These are phyloP conservation scores for Parazoanthus atlanticus DNA, from an alignment of 92 coral and sea anemone species.

Conservation along the genomic window DNA sequence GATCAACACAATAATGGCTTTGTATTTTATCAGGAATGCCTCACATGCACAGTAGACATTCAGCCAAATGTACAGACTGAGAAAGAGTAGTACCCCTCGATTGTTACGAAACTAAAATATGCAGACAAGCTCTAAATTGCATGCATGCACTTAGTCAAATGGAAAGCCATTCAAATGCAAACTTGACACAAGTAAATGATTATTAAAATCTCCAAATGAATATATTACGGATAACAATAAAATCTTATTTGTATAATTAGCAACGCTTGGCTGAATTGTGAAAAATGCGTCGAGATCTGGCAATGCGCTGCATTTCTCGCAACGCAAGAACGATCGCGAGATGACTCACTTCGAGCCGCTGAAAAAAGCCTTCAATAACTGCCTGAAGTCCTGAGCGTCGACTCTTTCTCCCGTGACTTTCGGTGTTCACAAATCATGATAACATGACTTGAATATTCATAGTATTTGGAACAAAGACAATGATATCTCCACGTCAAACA, in stretches of 20 bases:
- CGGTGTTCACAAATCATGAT: background rate
- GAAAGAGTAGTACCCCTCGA: background rate
- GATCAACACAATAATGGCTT: background rate
- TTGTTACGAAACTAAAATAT: too few relatives aligned
- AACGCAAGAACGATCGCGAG: background rate
- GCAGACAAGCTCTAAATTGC: background rate
- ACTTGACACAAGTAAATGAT: conserved; percentile 8
- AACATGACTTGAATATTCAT: conserved; percentile 39
- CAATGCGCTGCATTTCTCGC: background rate
- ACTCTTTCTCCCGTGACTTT: conserved; percentile 4
- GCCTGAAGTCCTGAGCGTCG: background rate
- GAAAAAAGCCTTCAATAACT: background rate
- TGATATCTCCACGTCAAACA: conserved; percentile 27
- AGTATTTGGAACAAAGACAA: conserved; percentile 26
- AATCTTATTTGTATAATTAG: conserved; percentile 15
- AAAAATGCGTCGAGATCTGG: background rate
- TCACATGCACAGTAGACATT: too few relatives aligned
- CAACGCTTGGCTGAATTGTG: conserved; percentile 17
- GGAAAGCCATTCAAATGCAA: conserved; percentile 26
- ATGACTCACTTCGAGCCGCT: too few relatives aligned
- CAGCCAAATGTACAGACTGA: background rate
- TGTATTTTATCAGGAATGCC: background rate
- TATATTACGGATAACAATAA: background rate
- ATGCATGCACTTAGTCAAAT: background rate
- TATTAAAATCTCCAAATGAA: conserved; percentile 20